Conservation (phyloP, 2,888 invertebrate genomes). For the Ochropleura plecta region DNA sequence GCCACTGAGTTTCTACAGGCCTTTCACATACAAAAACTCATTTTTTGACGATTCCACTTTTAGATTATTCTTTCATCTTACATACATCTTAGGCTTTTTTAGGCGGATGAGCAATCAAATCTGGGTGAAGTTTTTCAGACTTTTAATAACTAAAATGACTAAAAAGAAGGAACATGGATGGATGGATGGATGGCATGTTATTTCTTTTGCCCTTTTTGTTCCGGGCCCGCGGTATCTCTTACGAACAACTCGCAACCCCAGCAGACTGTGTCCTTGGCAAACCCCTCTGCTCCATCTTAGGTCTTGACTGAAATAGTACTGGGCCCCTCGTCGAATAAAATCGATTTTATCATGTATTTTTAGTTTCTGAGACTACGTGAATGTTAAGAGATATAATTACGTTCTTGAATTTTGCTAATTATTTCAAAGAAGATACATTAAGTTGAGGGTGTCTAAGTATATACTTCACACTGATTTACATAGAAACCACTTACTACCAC, state of each 20-base stretch:
- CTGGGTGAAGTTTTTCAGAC: no score
- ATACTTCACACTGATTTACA: background rate
- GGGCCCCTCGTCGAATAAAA: constrained; percentile 2
- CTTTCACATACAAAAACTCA: constrained; percentile 9
- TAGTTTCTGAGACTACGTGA: constrained; percentile 6
- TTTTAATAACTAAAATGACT: no score
- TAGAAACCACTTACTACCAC: background rate
- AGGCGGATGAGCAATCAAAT: no score
- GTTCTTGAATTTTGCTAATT: background rate
- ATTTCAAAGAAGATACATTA: constrained; percentile 13
- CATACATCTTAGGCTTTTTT: background rate
- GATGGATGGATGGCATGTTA: no score
- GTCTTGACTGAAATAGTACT: background rate
- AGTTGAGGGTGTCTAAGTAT: constrained; percentile 10
- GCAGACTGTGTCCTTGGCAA: no score
- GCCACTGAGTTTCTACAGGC: constrained; percentile 24
- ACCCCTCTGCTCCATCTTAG: no score
- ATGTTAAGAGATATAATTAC: constrained; percentile 8
- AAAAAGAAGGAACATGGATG: no score
- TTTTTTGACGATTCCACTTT: constrained; percentile 20
- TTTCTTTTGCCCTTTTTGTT: no score
- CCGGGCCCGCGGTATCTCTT: no score
- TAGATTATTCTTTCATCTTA: no score
- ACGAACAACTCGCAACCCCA: no score
- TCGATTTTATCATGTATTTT: background rate